Base-by-base conservation (phyloP, 2,797 vertebrate genomes). In the Phalanger gymnotis region DNA sequence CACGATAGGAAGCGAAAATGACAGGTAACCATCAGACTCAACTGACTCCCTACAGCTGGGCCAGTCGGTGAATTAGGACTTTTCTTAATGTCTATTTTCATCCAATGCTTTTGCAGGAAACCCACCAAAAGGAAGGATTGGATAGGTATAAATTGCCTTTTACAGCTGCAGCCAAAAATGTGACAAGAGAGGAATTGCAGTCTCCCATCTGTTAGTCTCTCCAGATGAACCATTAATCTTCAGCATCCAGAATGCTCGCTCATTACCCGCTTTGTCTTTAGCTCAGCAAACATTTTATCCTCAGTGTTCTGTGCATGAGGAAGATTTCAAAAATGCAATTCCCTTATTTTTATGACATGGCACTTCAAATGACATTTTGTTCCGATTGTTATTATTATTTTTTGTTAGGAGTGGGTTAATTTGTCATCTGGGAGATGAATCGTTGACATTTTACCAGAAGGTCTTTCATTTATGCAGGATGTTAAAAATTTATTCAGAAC, bases 401-500 rank as follows among this genome's bases (percentile, higher is more conserved):
- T 95, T 93, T 54, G 58, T 58, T 95, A 54, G 47, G 91, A 73
- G 30, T 54, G 57, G 90, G 91, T 5, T 95, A n/a, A 52, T 66
- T 91, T 94, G 54, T 95, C 53, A 93, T 22, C 27, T 95, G n/a
- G n/a, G n/a, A 30, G 13, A 47, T 95, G 61, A 57, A 73, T 94
- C 47, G 2, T 56, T 90, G 56, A 95, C 56, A 53, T 81, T 14
- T 66, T 92, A 53, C 90, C 47, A 94, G 56, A 94, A 66, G 51
- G 93, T 95, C 56, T 81, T 40, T 47, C 66, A 47, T 25, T 25
- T 47, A 30, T 81, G n/a, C 25, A 40, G n/a, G 66, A 93, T 91
- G 31, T 96, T 92, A 95, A 92, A 34, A 54, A 61, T 57, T 92
- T 52, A 89, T 91, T 95, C 93, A 52, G 90, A 81, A 90, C 89